Percentiles rank a stretch among this genome's conserved stretches.
These are phyloP conservation scores for Drosophila trapezifrons DNA, from an alignment of 1,140 invertebrate species.

Conservation along the genomic window DNA sequence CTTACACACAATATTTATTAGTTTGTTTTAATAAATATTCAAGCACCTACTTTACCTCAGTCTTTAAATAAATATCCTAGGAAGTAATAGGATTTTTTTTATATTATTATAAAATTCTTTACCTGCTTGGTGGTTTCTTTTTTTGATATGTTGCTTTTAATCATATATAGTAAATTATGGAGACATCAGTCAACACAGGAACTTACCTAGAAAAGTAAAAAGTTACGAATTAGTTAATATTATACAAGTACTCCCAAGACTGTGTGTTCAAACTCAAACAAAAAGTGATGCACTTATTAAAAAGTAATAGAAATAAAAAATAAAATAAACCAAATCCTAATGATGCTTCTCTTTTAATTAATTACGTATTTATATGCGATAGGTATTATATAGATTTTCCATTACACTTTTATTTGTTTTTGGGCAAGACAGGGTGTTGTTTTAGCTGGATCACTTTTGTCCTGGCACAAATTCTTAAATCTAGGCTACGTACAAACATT, in stretches of 20 bases:
- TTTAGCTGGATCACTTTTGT: neutral
- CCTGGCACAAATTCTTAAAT: constrained; percentile 15
- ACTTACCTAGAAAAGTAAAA: constrained; percentile 73
- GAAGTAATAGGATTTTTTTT: no score
- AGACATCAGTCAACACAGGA: constrained; percentile 16
- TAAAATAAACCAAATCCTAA: constrained; percentile 21
- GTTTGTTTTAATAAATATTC: neutral
- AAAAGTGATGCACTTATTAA: constrained; percentile 3
- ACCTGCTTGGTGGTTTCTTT: constrained; percentile 2
- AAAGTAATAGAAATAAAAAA: constrained; percentile 24
- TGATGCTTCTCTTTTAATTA: constrained; percentile 46
- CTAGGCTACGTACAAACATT: constrained; percentile 43
- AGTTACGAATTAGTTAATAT: constrained; percentile 31
- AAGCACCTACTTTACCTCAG: no score
- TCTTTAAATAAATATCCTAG: no score
- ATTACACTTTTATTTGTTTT: constrained; percentile 25
- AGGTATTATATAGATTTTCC: constrained; percentile 9
- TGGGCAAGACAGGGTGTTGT: constrained; percentile 24
- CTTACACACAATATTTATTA: neutral
- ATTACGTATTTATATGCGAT: constrained; percentile 15
- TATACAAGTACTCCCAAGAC: neutral
- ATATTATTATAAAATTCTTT: neutral
- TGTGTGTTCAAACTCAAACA: constrained; percentile 9
- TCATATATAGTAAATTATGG: neutral
- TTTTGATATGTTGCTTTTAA: neutral